phyloP scores from a whole-genome alignment of 2,113 vertebrate genomes.

The Nettapus auritus region DNA sequence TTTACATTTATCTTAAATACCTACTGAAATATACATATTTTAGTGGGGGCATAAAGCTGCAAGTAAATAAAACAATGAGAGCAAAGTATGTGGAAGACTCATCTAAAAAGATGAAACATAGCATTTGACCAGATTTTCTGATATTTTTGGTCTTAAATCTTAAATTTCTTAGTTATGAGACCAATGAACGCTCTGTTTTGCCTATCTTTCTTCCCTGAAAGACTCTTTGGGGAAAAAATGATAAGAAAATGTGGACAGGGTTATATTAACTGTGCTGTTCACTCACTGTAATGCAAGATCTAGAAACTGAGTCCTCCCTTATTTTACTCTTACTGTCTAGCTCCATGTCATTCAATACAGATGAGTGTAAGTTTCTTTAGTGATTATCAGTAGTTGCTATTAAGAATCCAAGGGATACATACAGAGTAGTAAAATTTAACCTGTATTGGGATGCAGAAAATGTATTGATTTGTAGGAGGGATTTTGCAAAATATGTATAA shows the following conservation, averaged over 20 bases:
- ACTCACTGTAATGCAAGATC: not conserved
- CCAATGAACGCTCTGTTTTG: not conserved
- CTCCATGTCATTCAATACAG: not conserved
- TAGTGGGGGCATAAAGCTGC: not conserved
- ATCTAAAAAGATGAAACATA: not conserved
- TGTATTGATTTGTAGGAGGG: accelerated
- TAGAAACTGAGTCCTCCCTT: not conserved
- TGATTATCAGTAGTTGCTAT: not conserved
- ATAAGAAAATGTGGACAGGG: not conserved
- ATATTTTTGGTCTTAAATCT: not conserved
- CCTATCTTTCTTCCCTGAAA: not conserved
- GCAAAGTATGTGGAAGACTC: not conserved
- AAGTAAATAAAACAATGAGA: not conserved
- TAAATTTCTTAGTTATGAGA: not conserved
- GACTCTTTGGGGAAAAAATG: not conserved
- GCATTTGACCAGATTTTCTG: not conserved
- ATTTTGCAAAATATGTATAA: not conserved
- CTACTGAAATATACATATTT: too few species aligned
- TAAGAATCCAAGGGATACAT: not conserved
- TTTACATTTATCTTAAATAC: not conserved
- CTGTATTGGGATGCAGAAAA: not conserved
- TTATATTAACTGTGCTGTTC: not conserved
- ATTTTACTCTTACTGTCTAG: not conserved
- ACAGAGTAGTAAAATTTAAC: not conserved
- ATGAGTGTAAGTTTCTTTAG: not conserved